phyloP scores from a whole-genome alignment of 2,888 invertebrate species.

The Drosophila sordidula region DNA sequence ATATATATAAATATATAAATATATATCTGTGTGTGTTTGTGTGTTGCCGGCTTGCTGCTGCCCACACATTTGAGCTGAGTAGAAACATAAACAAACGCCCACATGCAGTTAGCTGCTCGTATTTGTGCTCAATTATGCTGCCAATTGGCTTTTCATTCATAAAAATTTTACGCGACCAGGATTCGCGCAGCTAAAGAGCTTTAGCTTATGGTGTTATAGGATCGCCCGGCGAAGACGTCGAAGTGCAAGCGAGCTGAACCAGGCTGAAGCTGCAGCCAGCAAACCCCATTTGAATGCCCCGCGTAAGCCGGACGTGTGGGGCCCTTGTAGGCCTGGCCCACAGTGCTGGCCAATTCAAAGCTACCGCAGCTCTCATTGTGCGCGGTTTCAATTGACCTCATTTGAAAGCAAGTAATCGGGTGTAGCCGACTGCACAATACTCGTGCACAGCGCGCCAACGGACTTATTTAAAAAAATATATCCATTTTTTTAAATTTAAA shows the following conservation, averaged over 20 bases:
- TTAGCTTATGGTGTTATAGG: background rate
- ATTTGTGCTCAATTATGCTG: constrained; percentile 23
- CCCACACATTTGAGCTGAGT: constrained; percentile 7
- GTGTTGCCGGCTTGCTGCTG: constrained; percentile 13
- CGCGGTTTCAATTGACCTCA: background rate
- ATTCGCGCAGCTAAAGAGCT: constrained; percentile 1
- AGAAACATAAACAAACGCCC: constrained; percentile 77
- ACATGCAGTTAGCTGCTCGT: constrained; percentile 32
- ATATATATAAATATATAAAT: background rate
- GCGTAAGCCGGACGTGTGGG: background rate
- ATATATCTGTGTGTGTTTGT: background rate
- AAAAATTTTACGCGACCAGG: constrained; percentile 39
- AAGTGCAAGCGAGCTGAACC: background rate
- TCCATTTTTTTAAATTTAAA: no score
- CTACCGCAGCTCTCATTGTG: background rate
- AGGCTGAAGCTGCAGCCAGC: background rate
- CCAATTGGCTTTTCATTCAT: constrained; percentile 52
- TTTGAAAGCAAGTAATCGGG: no score
- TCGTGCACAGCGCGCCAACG: no score
- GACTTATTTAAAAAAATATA: no score
- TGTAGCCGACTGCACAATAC: no score
- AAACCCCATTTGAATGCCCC: no score
- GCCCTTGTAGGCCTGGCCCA: background rate
- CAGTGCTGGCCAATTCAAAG: background rate
- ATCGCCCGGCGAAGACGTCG: background rate